Evolutionary conservation across 2,797 vertebrate genomes (phyloP).

Genomic region (Tenualosa ilisha): DNA sequence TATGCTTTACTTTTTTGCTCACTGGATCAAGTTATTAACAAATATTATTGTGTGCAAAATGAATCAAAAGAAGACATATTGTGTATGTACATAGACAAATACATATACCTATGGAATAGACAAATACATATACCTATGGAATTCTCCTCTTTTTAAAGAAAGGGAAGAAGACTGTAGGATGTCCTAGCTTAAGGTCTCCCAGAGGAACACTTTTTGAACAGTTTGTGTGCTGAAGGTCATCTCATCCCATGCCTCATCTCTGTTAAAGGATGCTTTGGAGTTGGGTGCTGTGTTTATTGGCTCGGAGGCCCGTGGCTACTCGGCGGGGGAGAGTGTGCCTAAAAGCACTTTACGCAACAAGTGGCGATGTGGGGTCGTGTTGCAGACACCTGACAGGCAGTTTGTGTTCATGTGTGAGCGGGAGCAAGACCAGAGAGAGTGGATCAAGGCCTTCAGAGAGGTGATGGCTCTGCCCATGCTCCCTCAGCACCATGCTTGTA

Average conservation of each 20-base stretch:
- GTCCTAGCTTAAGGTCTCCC: no score
- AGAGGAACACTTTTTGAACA: neutral
- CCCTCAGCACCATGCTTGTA: slow-evolving; percentile 69
- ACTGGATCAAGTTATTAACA: no score
- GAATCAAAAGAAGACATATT: no score
- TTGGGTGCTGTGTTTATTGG: slow-evolving; percentile 84
- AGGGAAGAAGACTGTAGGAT: no score
- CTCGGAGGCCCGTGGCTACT: slow-evolving; percentile 75
- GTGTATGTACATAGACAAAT: no score
- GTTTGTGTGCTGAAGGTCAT: neutral
- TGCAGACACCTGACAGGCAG: slow-evolving; percentile 79
- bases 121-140: no score
- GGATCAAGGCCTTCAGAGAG: slow-evolving; percentile 79
- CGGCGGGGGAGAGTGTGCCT: slow-evolving; percentile 68
- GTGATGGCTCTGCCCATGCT: slow-evolving; percentile 79
- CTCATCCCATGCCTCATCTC: neutral
- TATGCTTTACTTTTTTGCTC: no score
- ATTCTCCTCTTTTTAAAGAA: no score
- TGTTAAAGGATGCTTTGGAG: slow-evolving; percentile 81
- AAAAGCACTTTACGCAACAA: slow-evolving; percentile 65
- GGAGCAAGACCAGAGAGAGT: slow-evolving; percentile 81
- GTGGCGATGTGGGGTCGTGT: slow-evolving; percentile 75
- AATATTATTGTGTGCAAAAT: no score
- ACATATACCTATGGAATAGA: no score
- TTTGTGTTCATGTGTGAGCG: slow-evolving; percentile 86